Conservation (phyloP, 2,797 vertebrate genomes). For the Gallirallus australis region DNA sequence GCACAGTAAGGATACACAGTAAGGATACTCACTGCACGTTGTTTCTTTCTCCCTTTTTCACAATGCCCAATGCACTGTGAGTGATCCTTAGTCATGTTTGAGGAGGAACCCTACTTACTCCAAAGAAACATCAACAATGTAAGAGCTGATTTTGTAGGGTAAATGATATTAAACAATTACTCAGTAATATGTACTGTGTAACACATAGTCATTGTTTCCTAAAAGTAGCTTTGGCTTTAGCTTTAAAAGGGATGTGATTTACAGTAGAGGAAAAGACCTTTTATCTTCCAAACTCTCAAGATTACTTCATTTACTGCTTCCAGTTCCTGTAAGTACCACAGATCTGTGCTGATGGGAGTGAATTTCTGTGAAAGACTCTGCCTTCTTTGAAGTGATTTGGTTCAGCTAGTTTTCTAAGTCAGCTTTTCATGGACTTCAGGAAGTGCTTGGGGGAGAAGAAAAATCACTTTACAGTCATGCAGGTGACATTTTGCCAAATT, state of each 20-base stretch:
- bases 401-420: conserved; percentile 47
- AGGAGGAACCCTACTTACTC: conserved; percentile 21
- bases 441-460: neutral
- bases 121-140: neutral
- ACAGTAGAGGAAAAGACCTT: neutral
- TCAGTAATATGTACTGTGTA: neutral
- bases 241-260: conserved; percentile 20
- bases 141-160: conserved; percentile 4
- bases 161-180: conserved; percentile 10
- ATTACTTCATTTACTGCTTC: conserved; percentile 31
- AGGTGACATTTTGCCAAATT: conserved; percentile 11
- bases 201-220: neutral
- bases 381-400: conserved; percentile 26
- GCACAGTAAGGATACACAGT: neutral
- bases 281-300: conserved; percentile 24
- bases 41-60: neutral
- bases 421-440: conserved; percentile 62
- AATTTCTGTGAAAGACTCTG: conserved; percentile 38
- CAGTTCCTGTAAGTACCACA: conserved; percentile 42
- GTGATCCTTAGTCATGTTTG: neutral
- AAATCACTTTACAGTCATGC: neutral
- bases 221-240: neutral
- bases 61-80: neutral
- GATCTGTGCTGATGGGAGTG: conserved; percentile 18
- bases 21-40: neutral